Conservation (phyloP, 2,797 vertebrate genomes). For the Graptemys geographica region DNA sequence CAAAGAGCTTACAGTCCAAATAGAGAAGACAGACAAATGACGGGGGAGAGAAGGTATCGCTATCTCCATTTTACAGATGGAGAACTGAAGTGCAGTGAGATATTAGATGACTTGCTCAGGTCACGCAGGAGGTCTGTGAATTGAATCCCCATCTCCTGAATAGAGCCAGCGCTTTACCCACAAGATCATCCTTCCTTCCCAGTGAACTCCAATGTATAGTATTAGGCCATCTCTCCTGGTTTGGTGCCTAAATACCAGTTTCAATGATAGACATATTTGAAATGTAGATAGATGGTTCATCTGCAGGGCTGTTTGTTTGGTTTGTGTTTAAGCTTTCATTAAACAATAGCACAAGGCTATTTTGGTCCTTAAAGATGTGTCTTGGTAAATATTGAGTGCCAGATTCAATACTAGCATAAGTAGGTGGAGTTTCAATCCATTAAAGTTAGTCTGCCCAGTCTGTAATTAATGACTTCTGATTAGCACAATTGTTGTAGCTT, state of each 20-base stretch:
- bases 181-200: background rate
- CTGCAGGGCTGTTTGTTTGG: background rate
- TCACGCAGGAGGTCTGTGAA: background rate
- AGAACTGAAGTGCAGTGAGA: background rate
- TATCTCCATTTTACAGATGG: background rate
- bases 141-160: rapidly evolving
- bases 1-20: background rate
- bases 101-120: background rate
- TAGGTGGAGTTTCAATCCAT: background rate
- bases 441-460: background rate
- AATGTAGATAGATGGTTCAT: background rate
- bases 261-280: background rate
- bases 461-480: background rate
- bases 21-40: background rate
- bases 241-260: background rate
- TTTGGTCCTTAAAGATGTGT: background rate
- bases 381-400: background rate
- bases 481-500: background rate
- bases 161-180: background rate
- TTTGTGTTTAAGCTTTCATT: background rate
- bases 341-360: background rate
- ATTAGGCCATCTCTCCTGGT: background rate
- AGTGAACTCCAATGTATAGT: background rate
- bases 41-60: background rate
- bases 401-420: background rate